Evolutionary conservation across 2,888 invertebrate species (phyloP).

Genomic region (Crossocerus cetratus): DNA sequence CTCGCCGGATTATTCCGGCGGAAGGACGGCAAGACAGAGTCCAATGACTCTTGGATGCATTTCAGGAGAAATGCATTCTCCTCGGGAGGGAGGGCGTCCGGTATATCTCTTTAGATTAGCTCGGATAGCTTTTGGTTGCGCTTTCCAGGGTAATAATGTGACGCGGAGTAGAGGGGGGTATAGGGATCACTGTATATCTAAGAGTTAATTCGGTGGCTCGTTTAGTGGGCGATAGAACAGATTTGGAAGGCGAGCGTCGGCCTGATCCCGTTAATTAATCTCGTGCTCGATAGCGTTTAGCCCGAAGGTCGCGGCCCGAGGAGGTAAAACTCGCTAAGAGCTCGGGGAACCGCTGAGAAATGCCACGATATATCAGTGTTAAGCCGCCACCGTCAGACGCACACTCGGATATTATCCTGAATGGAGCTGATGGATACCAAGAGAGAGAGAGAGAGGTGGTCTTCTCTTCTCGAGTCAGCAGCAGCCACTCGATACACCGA

Average conservation of each 20-base stretch:
- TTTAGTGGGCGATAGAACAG: background rate
- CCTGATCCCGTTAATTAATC: conserved; percentile 42
- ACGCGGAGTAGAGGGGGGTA: background rate
- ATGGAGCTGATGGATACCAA: conserved; percentile 63
- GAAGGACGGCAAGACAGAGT: too few species aligned
- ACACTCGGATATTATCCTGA: conserved; percentile 64
- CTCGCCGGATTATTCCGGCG: too few species aligned
- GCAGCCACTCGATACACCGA: conserved; percentile 55
- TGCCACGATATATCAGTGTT: conserved; percentile 66
- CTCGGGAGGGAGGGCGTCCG: too few species aligned
- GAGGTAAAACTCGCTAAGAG: conserved; percentile 53
- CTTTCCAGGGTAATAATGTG: too few species aligned
- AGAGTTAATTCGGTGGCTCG: conserved; percentile 19
- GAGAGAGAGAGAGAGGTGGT: conserved; percentile 16
- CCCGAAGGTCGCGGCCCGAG: conserved; percentile 8
- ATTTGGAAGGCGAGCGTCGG: conserved; percentile 8
- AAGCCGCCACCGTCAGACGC: conserved; percentile 61
- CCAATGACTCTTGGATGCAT: too few species aligned
- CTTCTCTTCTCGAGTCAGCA: conserved; percentile 41
- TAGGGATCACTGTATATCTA: background rate
- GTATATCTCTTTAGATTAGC: too few species aligned
- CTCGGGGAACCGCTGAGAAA: conserved; percentile 60
- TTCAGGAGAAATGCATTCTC: too few species aligned
- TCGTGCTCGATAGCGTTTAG: conserved; percentile 32
- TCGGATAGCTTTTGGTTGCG: too few species aligned